Conservation (phyloP, 2,113 vertebrate genomes). For the Amphiprion ocellaris region DNA sequence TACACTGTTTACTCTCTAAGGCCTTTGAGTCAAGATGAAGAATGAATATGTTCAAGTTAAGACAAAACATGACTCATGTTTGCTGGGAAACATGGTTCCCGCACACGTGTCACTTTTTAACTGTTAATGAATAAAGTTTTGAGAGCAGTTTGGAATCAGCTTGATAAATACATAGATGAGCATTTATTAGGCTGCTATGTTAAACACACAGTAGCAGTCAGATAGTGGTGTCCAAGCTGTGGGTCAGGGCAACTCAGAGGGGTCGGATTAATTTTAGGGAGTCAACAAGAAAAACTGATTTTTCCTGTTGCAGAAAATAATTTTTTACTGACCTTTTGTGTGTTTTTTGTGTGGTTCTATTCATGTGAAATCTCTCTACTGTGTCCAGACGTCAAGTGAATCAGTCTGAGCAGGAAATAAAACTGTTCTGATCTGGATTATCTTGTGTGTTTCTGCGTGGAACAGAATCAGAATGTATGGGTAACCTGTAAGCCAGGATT, state of each 20-base stretch:
- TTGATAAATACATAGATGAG: background rate
- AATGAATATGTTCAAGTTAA: background rate
- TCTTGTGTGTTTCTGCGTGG: background rate
- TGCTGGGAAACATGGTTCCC: background rate
- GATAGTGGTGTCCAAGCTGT: background rate
- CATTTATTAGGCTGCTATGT: background rate
- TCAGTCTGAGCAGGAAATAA: background rate
- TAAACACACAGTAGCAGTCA: background rate
- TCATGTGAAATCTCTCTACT: background rate
- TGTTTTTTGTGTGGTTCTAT: too few relatives aligned
- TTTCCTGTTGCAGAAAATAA: background rate
- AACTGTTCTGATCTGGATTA: background rate
- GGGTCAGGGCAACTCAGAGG: too few relatives aligned
- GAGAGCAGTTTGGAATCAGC: background rate
- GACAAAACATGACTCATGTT: background rate
- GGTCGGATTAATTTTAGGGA: too few relatives aligned
- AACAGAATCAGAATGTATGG: background rate
- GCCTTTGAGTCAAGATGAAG: conserved; percentile 2
- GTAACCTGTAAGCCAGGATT: conserved; percentile 9
- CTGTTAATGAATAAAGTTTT: conserved; percentile 1
- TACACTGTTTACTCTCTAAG: background rate
- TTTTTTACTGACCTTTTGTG: too few relatives aligned
- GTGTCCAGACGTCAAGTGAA: background rate
- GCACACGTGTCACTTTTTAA: conserved; percentile 1
- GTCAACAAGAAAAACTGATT: too few relatives aligned